Percentiles rank a stretch among this genome's conserved stretches.
Evolutionary conservation across 2,797 vertebrate species (phyloP).

Genomic region (Gila robusta): DNA sequence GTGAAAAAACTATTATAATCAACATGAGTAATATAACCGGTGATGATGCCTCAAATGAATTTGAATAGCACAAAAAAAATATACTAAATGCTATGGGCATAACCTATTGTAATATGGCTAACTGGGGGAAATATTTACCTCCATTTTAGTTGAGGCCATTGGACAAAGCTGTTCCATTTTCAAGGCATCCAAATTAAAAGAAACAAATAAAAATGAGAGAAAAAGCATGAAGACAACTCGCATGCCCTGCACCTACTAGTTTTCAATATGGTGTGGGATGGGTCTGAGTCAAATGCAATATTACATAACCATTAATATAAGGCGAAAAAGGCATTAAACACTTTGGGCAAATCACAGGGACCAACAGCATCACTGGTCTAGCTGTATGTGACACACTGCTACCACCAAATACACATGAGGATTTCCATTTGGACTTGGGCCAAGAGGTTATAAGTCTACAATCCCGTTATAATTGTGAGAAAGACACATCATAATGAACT

Average conservation of each 20-base stretch:
- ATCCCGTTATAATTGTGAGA: conserved; percentile 32
- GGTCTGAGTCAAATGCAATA: conserved; percentile 44
- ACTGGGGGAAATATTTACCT: conserved; percentile 7
- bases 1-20: conserved; percentile 29
- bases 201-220: neutral
- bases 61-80: neutral
- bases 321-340: conserved; percentile 16
- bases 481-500: conserved; percentile 42
- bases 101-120: neutral
- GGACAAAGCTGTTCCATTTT: neutral
- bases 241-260: conserved; percentile 1
- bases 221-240: neutral
- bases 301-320: conserved; percentile 44
- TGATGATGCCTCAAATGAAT: neutral
- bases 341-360: neutral
- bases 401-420: conserved; percentile 19
- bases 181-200: conserved; percentile 8
- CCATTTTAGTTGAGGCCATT: neutral
- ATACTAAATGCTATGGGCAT: neutral
- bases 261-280: conserved; percentile 32
- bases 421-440: conserved; percentile 44
- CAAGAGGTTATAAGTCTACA: conserved; percentile 45
- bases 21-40: neutral
- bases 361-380: conserved; percentile 30
- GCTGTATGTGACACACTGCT: conserved; percentile 20